phyloP scores from a whole-genome alignment of 2,797 vertebrate species.

The Sylvilagus floridanus region DNA sequence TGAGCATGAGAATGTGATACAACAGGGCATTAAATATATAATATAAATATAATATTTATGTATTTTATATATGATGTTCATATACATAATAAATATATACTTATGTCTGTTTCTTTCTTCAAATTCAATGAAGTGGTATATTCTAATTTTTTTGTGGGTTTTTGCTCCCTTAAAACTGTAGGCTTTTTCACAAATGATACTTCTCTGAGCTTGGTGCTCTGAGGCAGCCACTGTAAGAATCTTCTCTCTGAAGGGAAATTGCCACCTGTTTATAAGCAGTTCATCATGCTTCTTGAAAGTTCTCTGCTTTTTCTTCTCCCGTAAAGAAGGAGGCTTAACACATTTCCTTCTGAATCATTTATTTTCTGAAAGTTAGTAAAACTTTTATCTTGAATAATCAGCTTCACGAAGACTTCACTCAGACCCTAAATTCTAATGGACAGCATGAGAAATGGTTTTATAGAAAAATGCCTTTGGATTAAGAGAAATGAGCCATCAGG shows the following conservation, averaged over 20 bases:
- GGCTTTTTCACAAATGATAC: neutral
- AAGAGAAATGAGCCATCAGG: neutral
- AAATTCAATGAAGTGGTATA: neutral
- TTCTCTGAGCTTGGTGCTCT: neutral
- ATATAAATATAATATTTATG: no score
- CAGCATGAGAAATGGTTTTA: neutral
- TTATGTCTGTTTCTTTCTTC: neutral
- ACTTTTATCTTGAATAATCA: constrained; percentile 27
- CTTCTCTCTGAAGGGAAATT: neutral
- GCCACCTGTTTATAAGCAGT: neutral
- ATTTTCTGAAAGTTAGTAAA: constrained; percentile 32
- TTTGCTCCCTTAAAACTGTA: neutral
- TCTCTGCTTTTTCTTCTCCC: neutral
- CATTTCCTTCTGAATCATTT: neutral
- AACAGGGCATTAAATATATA: neutral
- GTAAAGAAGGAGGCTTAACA: neutral
- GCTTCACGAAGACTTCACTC: neutral
- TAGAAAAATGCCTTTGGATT: neutral
- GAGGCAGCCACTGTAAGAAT: neutral
- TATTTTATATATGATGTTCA: no score
- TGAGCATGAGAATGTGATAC: neutral
- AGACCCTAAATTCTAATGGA: neutral
- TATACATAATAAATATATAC: no score
- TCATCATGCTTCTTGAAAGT: neutral
- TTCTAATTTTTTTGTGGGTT: neutral